Evolutionary conservation across 2,113 vertebrate genomes (phyloP), one percentile per base, ranked within the genome.

Genomic region (Empidonax alnorum): DNA sequence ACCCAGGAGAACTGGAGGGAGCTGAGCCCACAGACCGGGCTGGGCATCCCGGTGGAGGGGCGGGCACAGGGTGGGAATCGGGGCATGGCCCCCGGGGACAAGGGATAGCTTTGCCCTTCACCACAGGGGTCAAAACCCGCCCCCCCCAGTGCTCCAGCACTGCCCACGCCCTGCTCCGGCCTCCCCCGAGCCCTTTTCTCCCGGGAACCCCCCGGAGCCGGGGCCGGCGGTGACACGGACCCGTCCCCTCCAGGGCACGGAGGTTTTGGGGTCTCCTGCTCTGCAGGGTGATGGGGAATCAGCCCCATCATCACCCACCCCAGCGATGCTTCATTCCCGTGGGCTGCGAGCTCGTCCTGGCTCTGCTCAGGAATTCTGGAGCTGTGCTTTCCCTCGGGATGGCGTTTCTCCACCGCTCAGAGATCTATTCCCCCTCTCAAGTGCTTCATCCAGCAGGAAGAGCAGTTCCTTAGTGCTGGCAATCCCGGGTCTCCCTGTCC

Each of bases 361-460:
- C 61, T 50, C 47, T 1, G 0, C 55, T 56, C 3, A n/a, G 63
- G 14, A 68, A 27, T 1, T 2, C 31, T 0, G 5, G 7, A 41
- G n/a, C 1, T 41, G 46, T 30, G 46, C 69, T 39, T 46, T 46
- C 20, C 28, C 16, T 67, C 1, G 10, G 25, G 27, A 59, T 69
- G 94, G 46, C 5, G 0, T 35, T 82, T 67, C 61, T 56, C 58
- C 81, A 21, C 6, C 0, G 0, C 10, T 13, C 73, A 50, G 47
- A 39, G 69, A 21, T 79, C 55, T 47, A 31, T 69, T 35, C 49
- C 67, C 24, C 8, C 2, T 35, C 49, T 27, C 89, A 69, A 17
- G 19, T 1, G 2, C 21, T 76, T 44, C 0, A 3, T 67, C 72
- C 79, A 35, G 5, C n/a, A 67, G 35, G 80, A 52, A 31, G 33